These are phyloP conservation scores for Megamerina dolium DNA, from an alignment of 2,888 invertebrate genomes.

Conservation along the genomic window DNA sequence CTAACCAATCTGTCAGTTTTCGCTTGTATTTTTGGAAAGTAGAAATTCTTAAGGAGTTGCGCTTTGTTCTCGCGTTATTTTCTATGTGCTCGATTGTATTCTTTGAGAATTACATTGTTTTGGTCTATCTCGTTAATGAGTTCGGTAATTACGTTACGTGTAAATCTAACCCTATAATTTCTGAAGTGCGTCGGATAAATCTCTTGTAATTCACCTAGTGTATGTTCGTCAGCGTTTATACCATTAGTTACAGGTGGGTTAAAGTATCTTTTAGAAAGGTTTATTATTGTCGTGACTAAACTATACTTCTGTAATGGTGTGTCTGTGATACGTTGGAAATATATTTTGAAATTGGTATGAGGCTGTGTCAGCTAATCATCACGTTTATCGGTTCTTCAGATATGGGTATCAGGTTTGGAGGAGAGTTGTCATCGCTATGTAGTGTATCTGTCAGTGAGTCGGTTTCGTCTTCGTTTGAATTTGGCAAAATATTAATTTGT, in stretches of 20 bases:
- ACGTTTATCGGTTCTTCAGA: not conserved
- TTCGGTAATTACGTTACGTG: too few species aligned
- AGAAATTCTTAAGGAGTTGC: conserved; percentile 7
- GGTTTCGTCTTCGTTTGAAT: too few species aligned
- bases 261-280: not conserved
- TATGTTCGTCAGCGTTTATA: too few species aligned
- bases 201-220: too few species aligned
- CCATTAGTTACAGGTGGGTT: conserved; percentile 4
- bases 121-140: too few species aligned
- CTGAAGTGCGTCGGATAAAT: too few species aligned
- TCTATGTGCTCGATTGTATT: conserved; percentile 7
- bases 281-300: not conserved
- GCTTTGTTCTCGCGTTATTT: conserved; percentile 10
- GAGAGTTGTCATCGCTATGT: not conserved
- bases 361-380: conserved; percentile 3
- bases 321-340: too few species aligned
- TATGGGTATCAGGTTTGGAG: not conserved
- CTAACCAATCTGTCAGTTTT: conserved; percentile 5
- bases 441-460: not conserved
- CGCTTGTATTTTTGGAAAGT: conserved; percentile 4
- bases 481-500: too few species aligned
- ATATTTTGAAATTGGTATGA: too few species aligned
- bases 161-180: too few species aligned
- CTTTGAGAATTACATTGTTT: conserved; percentile 2
- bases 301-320: not conserved